phyloP scores from a whole-genome alignment of 2,797 vertebrate species.

The Sebastes reedi region DNA sequence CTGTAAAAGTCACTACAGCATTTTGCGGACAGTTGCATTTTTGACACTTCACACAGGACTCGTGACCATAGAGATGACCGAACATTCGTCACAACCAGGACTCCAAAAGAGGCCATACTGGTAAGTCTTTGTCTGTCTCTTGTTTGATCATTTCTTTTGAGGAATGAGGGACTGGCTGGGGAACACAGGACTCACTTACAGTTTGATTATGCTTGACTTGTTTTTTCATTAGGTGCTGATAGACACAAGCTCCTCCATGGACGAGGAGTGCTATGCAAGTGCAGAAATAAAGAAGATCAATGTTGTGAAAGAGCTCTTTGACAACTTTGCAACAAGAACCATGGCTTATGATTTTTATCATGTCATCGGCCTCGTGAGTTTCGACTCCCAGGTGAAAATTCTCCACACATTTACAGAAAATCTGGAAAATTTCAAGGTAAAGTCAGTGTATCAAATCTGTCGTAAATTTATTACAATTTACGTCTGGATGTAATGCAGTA shows the following conservation, averaged over 20 bases:
- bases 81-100: constrained; percentile 55
- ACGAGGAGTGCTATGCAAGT: constrained; percentile 55
- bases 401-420: constrained; percentile 76
- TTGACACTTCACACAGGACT: constrained; percentile 47
- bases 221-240: constrained; percentile 62
- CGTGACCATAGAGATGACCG: constrained; percentile 47
- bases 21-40: not conserved
- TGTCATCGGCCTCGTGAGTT: constrained; percentile 69
- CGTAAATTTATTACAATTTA: not conserved
- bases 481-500: not conserved
- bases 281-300: constrained; percentile 60
- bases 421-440: constrained; percentile 76
- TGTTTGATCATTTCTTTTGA: not conserved
- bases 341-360: constrained; percentile 76
- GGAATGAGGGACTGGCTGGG: not conserved
- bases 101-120: constrained; percentile 72
- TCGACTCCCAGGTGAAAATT: constrained; percentile 63
- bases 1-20: not conserved
- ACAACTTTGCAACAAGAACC: constrained; percentile 70
- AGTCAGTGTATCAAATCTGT: not conserved
- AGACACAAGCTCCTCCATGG: constrained; percentile 76
- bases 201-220: not conserved
- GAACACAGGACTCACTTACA: not conserved
- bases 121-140: constrained; percentile 28
- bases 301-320: constrained; percentile 74